Evolutionary conservation across 1,140 invertebrate species (phyloP), one percentile per base, ranked within the genome.

Genomic region (Ceratitis capitata): DNA sequence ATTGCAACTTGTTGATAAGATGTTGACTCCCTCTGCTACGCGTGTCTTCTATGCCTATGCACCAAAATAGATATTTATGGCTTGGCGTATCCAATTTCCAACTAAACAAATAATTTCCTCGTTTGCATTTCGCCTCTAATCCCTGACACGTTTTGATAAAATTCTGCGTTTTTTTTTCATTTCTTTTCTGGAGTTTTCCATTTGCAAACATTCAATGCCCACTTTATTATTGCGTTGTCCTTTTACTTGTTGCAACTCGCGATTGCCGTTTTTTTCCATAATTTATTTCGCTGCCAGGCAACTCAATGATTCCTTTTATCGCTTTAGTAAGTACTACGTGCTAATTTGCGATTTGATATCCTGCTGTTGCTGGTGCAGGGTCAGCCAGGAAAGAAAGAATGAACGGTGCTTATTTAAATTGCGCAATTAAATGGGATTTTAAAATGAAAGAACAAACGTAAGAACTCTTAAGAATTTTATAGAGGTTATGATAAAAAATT

Each of bases 61-160:
- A 69, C 61, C 35, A 35, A 35, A 69, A 69, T 69, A 69, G 61
- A 6, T 69, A 69, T 69, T 39, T 69, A 69, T 69, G 61, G 61
- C 61, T 4, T 35, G 61, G 32, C 32, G 39, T 69, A 69, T 69
- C 61, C 61, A 69, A 69, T 69, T 69, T 39, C 61, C n/a, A 39
- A 32, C 32, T 32, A 35, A 69, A 69, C 61, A 69, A 69, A 69
- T 69, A 35, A 3, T 35, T 69, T 69, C 39, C 6, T 14, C 32
- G 29, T 19, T 69, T 29, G 61, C 61, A 32, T 16, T 69, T n/a
- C n/a, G 61, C 61, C 61, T 69, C 32, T 69, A 69, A 69, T 69
- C 61, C 61, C 61, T 39, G 32, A 35, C 61, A 69, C 61, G 61
- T 69, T 69, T 39, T 69, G 61, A 69, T 69, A 32, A 69, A 32